phyloP scores from a whole-genome alignment of 2,888 invertebrate species.

The Thysanoteuthis rhombus region DNA sequence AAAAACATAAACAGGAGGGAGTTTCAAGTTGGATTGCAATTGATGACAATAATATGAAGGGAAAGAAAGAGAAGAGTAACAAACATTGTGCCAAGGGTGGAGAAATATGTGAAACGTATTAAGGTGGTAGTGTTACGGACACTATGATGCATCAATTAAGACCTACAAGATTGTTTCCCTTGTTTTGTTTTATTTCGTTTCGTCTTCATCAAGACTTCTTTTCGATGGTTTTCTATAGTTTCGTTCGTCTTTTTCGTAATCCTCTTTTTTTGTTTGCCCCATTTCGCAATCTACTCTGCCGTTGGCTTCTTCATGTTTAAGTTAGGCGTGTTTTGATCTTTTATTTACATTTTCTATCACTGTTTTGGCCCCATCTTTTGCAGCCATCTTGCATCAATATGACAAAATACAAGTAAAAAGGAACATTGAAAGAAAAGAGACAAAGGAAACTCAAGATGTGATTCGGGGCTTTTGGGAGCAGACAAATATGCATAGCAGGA shows the following conservation, averaged over 20 bases:
- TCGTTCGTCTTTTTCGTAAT: not conserved
- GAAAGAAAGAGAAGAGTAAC: not conserved
- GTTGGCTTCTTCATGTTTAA: not conserved
- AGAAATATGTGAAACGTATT: not conserved
- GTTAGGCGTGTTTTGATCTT: not conserved
- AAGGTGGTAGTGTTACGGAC: not conserved
- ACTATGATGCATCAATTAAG: not conserved
- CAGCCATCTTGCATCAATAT: not conserved
- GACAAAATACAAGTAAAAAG: not conserved
- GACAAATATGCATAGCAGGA: too few relatives aligned
- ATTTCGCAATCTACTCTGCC: not conserved
- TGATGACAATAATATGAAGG: not conserved
- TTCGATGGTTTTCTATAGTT: not conserved
- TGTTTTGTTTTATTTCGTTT: not conserved
- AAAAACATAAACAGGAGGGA: not conserved
- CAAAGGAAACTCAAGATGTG: too few relatives aligned
- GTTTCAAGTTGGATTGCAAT: not conserved
- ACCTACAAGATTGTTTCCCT: not conserved
- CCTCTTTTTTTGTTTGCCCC: not conserved
- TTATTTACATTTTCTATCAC: not conserved
- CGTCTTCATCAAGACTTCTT: not conserved
- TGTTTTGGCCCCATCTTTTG: not conserved
- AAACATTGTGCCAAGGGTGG: not conserved
- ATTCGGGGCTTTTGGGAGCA: too few relatives aligned
- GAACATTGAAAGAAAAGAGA: too few relatives aligned